These are phyloP conservation scores for Gonioctena quinquepunctata DNA, from an alignment of 1,140 invertebrate species.

Conservation along the genomic window DNA sequence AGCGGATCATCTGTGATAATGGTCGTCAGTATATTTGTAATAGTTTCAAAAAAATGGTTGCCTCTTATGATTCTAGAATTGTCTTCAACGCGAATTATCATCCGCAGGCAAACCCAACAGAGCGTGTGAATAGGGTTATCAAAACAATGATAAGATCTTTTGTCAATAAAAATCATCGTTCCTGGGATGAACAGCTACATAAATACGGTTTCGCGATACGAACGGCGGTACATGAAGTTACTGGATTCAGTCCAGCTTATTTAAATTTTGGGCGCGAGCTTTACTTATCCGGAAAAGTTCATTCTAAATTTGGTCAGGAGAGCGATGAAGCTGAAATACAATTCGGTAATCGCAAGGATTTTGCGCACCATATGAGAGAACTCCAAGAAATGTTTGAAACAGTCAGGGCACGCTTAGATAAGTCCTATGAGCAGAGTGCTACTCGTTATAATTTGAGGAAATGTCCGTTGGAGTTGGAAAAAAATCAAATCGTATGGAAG, in stretches of 20 bases:
- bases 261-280: constrained; percentile 13
- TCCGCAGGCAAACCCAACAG: constrained; percentile 23
- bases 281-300: constrained; percentile 15
- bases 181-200: constrained; percentile 23
- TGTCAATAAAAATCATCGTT: constrained; percentile 17
- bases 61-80: constrained; percentile 16
- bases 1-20: constrained; percentile 14
- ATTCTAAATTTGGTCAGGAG: constrained; percentile 1
- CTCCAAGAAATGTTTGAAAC: no score
- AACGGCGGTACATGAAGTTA: constrained; percentile 24
- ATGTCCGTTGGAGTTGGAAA: no score
- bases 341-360: constrained; percentile 6
- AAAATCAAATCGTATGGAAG: no score
- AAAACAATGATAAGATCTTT: constrained; percentile 22
- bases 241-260: constrained; percentile 10
- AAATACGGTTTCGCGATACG: constrained; percentile 16
- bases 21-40: constrained; percentile 10
- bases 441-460: no score
- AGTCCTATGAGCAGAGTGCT: no score
- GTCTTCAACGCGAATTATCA: constrained; percentile 16
- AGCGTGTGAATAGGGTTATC: constrained; percentile 23
- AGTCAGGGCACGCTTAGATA: no score
- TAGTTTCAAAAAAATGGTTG: constrained; percentile 9
- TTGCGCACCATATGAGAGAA: constrained; percentile 1
- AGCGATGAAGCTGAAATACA: constrained; percentile 9